These are phyloP conservation scores for Sardina pilchardus DNA, from an alignment of 2,113 vertebrate species.

Conservation along the genomic window DNA sequence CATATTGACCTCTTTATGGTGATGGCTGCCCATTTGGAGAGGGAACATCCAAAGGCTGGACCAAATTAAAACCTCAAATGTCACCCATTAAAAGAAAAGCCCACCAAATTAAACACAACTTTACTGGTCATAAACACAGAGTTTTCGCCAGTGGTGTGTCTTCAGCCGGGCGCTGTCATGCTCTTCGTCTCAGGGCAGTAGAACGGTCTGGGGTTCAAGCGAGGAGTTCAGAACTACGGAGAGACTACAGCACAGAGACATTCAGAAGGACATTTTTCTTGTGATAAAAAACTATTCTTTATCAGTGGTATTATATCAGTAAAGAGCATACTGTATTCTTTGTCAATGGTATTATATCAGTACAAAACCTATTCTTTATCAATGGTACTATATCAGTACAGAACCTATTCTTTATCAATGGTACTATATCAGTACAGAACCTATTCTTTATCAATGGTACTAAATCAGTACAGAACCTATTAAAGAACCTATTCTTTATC, in stretches of 20 bases:
- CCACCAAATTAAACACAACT: constrained; percentile 70
- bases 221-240: not conserved
- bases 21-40: constrained; percentile 67
- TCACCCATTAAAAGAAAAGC: constrained; percentile 68
- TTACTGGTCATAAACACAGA: constrained; percentile 71
- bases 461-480: not conserved
- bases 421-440: not conserved
- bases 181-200: not conserved
- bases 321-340: no score
- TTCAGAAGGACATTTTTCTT: not conserved
- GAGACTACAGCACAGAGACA: not conserved
- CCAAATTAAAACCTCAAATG: constrained; percentile 70
- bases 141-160: constrained; percentile 62
- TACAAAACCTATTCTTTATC: not conserved
- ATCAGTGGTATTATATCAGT: not conserved
- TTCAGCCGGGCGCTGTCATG: constrained; percentile 38
- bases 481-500: not conserved
- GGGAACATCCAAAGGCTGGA: constrained; percentile 66
- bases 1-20: constrained; percentile 64
- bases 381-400: no score
- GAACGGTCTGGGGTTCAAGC: not conserved
- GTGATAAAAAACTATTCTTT: not conserved
- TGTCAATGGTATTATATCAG: no score
- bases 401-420: not conserved
- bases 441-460: not conserved